Evolutionary conservation across 2,888 invertebrate genomes (phyloP), one percentile per base, ranked within the genome.

Genomic region (Panzeria rudis): DNA sequence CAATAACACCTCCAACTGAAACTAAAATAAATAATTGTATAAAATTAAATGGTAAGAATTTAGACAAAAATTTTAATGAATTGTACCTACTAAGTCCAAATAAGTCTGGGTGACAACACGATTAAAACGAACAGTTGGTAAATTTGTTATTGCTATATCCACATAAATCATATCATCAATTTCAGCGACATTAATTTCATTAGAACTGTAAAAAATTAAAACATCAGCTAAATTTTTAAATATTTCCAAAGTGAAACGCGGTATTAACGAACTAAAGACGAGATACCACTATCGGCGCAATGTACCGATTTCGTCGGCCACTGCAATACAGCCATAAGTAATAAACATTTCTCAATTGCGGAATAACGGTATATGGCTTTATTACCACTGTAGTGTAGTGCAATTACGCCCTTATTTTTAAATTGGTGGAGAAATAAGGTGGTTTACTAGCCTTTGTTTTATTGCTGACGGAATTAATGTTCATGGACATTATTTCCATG

Each of bases 1-100:
- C 90, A 54, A 90, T 87, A 5, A 90, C 88, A 41, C 90, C 90
- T 9, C 90, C 90, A 71, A 89, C 86, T n/a, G 88, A 87, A 87
- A 90, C 89, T 90, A 66, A 82, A 17, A 23, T 7, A 15, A 75
- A 52, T 41, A 17, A 38, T 64, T 38, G 29, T 25, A 25, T 15
- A 5, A 15, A 29, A 17, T 29, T 29, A 32, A 8, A 50, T 47
- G 8, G 11, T 25, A 41, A 47, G 0, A 0, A 20, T 3, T 15
- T 8, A 6, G 1, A 41, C 9, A 41, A n/a, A 1, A 41, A 2
- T 69, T 32, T 32, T 2, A 32, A 15, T 50, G 7, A 35, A 62
- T 56, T 66, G 64, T 86, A 89, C 90, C 90, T 32, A 90, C 78
- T 66, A 90, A 86, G 79, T 90, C 90, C 59, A 90, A 54, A 72